Evolutionary conservation across 2,113 vertebrate genomes (phyloP).

Genomic region (Sinocyclocheilus rhinocerous): DNA sequence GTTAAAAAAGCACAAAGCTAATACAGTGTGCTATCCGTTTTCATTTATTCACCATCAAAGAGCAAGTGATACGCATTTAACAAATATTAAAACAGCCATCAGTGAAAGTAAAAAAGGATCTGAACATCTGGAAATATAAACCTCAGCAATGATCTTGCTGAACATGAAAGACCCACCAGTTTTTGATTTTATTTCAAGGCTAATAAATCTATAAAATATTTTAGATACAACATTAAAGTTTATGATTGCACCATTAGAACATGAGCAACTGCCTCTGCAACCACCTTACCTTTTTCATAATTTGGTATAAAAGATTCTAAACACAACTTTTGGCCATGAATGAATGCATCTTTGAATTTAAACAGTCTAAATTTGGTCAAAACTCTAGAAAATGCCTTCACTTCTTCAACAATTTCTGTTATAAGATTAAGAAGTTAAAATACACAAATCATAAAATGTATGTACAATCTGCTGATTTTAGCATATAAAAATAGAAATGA

Average conservation of each 20-base stretch:
- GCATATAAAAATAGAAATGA: slow-evolving; percentile 55
- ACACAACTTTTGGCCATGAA: neutral
- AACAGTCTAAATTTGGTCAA: neutral
- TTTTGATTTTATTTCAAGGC: neutral
- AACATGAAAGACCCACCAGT: neutral
- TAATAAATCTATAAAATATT: neutral
- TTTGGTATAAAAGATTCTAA: neutral
- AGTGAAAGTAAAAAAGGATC: neutral
- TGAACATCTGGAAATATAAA: neutral
- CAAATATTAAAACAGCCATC: neutral
- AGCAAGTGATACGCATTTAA: slow-evolving; percentile 22
- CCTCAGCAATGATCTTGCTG: neutral
- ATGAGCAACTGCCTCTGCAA: neutral
- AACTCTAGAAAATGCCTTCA: neutral
- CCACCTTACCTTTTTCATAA: neutral
- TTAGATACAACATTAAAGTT: neutral
- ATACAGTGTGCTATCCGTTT: neutral
- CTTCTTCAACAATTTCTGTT: neutral
- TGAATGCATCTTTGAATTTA: neutral
- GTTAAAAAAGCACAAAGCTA: neutral
- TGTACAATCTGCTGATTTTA: slow-evolving; percentile 3
- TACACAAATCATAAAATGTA: slow-evolving; percentile 35
- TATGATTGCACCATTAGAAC: slow-evolving; percentile 11
- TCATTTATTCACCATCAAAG: slow-evolving; percentile 44
- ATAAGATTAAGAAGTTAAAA: slow-evolving; percentile 30